Base-by-base conservation (phyloP, 2,113 vertebrate species). In the Glaucomys volans region DNA sequence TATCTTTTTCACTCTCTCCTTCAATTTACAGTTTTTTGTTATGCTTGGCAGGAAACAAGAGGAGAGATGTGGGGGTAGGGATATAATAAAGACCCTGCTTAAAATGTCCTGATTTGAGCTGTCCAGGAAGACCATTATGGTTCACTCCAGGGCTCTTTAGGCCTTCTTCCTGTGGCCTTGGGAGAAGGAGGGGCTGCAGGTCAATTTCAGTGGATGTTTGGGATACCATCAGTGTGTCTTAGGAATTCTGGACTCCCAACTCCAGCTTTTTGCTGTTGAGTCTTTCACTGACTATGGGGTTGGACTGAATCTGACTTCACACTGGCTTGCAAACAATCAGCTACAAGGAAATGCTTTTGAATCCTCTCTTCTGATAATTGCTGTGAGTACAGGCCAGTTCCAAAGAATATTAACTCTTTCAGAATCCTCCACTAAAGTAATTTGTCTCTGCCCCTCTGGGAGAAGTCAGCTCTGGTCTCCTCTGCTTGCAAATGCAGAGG, bases 311-410 rank as follows among this genome's bases (percentile, higher is more conserved):
- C 4, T 42, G 18, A 76, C 22, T 28, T 69, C 20, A 59, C 13
- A 5, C 0, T 47, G 62, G 35, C 30, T 71, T 47, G 2, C 28
- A 4, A 24, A 20, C 1, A 22, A 6, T 26, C 10, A 69, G 0
- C 9, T 32, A 44, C 2, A 1, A 28, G 87, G 42, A 37, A 52
- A 87, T 5, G 28, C 30, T 47, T 90, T 40, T 22, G 57, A 14
- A 11, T 59, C 1, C 18, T 86, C 80, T 59, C 8, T n/a, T 72
- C 52, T 79, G 52, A 37, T 42, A 28, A 74, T 26, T 79, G 85
- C 59, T 62, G 42, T 37, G 47, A 69, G 8, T 20, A 22, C 24
- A 87, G 57, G 35, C 4, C 57, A 75, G 57, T 40, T 69, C 6
- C 50, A 24, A 26, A 8, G 52, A 87, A 4, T 35, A 44, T 10